These are phyloP conservation scores for Procambarus clarkii DNA, from an alignment of 1,140 invertebrate species.

Conservation along the genomic window DNA sequence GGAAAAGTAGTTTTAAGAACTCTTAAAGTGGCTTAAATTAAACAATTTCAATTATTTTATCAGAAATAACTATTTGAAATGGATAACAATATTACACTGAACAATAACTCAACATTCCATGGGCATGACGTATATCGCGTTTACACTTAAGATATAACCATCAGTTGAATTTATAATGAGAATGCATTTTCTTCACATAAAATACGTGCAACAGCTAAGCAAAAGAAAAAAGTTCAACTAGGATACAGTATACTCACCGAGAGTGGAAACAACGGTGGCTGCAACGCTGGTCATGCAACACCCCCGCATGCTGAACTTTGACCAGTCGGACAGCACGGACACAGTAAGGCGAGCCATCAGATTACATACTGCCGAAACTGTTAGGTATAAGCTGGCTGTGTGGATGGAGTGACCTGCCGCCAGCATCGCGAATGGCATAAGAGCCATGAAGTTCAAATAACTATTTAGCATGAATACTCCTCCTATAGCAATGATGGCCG, in stretches of 20 bases:
- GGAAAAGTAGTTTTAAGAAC: too few relatives aligned
- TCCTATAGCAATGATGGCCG: constrained; percentile 10
- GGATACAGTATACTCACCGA: not conserved
- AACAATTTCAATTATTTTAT: too few relatives aligned
- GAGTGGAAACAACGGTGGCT: not conserved
- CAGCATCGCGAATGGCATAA: constrained; percentile 30
- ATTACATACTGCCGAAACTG: not conserved
- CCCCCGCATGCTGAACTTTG: constrained; percentile 32
- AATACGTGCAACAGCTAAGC: too few relatives aligned
- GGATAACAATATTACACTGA: too few relatives aligned
- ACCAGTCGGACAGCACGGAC: constrained; percentile 17
- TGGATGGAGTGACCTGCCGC: constrained; percentile 7
- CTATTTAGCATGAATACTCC: not conserved
- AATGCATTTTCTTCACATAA: too few relatives aligned
- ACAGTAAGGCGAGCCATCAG: constrained; percentile 14
- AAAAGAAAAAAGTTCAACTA: too few relatives aligned
- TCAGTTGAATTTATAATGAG: too few relatives aligned
- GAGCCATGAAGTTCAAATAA: constrained; percentile 12
- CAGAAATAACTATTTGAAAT: too few relatives aligned
- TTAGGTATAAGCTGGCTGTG: not conserved
- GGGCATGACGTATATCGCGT: too few relatives aligned
- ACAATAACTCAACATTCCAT: too few relatives aligned
- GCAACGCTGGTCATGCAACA: constrained; percentile 5
- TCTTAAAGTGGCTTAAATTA: too few relatives aligned
- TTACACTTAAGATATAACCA: too few relatives aligned